phyloP scores from a whole-genome alignment of 2,797 vertebrate genomes.

The Enteromius paludinosus region DNA sequence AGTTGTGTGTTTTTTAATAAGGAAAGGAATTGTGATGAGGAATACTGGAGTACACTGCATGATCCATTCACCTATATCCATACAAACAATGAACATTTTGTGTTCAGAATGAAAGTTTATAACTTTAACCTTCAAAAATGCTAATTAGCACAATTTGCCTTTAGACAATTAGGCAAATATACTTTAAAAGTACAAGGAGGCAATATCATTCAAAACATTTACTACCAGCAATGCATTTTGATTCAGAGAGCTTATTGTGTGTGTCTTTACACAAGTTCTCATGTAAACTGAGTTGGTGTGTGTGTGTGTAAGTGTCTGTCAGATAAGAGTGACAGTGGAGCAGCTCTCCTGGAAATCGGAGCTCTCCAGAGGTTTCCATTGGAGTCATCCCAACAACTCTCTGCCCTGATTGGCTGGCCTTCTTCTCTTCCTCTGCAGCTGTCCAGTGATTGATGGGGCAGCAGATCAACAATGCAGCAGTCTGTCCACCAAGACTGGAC shows the following conservation, averaged over 20 bases:
- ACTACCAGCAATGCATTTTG: neutral
- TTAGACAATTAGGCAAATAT: neutral
- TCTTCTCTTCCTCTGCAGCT: constrained; percentile 50
- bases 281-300: constrained; percentile 32
- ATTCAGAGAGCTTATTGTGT: neutral
- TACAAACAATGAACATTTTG: neutral
- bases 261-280: neutral
- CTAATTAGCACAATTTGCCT: neutral
- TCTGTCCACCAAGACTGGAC: constrained; percentile 47
- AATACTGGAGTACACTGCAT: neutral
- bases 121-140: neutral
- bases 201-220: neutral
- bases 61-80: neutral
- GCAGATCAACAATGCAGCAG: constrained; percentile 53
- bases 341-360: constrained; percentile 27
- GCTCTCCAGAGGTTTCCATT: constrained; percentile 36
- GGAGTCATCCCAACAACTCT: constrained; percentile 40
- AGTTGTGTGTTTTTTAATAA: constrained; percentile 16
- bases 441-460: constrained; percentile 58
- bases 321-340: constrained; percentile 73
- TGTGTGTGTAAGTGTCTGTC: constrained; percentile 52
- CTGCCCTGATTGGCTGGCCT: constrained; percentile 42
- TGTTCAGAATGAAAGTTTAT: constrained; percentile 1
- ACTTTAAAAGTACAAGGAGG: neutral
- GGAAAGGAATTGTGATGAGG: constrained; percentile 1